These are phyloP conservation scores for Jaculus jaculus DNA, from an alignment of 2,113 vertebrate genomes.

Conservation along the genomic window DNA sequence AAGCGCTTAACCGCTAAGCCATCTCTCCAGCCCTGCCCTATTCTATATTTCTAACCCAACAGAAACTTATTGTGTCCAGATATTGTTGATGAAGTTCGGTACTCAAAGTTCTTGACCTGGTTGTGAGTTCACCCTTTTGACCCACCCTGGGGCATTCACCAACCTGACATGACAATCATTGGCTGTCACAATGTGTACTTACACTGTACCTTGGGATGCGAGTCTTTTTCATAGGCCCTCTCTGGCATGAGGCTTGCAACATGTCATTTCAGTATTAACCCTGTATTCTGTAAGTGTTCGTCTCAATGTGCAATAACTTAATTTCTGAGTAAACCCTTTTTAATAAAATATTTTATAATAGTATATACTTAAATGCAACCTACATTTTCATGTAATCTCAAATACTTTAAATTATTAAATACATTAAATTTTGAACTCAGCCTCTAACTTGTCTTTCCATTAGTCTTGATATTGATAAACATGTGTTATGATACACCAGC, in stretches of 20 bases:
- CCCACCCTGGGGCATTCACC: neutral
- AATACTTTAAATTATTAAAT: neutral
- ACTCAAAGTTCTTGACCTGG: neutral
- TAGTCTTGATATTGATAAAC: neutral
- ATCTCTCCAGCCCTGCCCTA: no score
- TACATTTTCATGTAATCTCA: neutral
- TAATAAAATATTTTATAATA: constrained; percentile 45
- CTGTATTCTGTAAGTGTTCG: neutral
- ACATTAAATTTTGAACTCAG: neutral
- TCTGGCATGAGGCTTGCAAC: neutral
- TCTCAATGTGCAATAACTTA: constrained; percentile 17
- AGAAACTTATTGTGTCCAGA: neutral
- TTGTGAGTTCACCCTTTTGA: neutral
- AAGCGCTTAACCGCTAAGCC: no score
- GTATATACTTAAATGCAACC: neutral
- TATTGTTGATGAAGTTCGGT: neutral
- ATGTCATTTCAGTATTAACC: neutral
- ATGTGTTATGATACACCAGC: neutral
- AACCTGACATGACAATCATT: neutral
- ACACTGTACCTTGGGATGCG: neutral
- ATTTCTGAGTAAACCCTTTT: constrained; percentile 29
- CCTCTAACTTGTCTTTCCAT: neutral
- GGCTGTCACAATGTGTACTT: neutral
- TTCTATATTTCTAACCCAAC: neutral
- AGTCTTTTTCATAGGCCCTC: neutral